Percentiles rank a stretch among this genome's conserved stretches.
Conservation (phyloP, 35 echinoderm and acorn worm species). For the Amphiura filiformis region DNA sequence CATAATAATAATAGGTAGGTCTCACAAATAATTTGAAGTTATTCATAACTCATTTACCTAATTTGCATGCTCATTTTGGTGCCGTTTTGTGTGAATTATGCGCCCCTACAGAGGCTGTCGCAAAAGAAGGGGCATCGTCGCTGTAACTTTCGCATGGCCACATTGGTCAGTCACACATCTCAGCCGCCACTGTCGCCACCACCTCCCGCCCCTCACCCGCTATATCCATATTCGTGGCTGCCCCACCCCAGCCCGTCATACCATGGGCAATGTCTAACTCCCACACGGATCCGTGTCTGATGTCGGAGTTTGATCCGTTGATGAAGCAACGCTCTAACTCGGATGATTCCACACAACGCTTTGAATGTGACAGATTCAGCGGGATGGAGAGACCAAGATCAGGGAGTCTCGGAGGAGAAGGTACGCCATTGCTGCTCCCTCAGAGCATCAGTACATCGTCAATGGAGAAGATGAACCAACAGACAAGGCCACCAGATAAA, state of each 20-base stretch:
- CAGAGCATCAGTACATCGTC: too few relatives aligned
- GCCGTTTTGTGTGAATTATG: slow-evolving; percentile 42
- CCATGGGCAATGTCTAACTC: slow-evolving; percentile 32
- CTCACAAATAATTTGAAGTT: slow-evolving; percentile 22
- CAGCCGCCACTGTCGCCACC: not conserved
- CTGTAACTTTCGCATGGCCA: slow-evolving; percentile 80
- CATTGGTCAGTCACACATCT: slow-evolving; percentile 29
- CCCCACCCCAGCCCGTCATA: not conserved
- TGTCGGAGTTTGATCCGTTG: slow-evolving; percentile 32
- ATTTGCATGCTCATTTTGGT: slow-evolving; percentile 27
- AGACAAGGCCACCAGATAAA: not conserved
- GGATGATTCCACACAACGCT: slow-evolving; percentile 22
- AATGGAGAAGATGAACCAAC: too few relatives aligned
- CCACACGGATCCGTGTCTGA: slow-evolving; percentile 45
- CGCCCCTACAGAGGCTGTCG: slow-evolving; percentile 32
- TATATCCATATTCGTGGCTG: slow-evolving; percentile 1
- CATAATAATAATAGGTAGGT: too few relatives aligned
- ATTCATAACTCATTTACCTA: slow-evolving; percentile 7
- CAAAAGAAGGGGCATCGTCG: slow-evolving; percentile 61
- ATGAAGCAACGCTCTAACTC: slow-evolving; percentile 10
- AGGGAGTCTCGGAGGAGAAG: not conserved
- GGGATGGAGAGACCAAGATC: not conserved
- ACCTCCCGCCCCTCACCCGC: slow-evolving; percentile 9
- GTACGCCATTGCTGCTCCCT: too few relatives aligned
- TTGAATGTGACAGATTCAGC: slow-evolving; percentile 1